phyloP scores from a whole-genome alignment of 2,888 invertebrate genomes.

The Adela reaumurella region DNA sequence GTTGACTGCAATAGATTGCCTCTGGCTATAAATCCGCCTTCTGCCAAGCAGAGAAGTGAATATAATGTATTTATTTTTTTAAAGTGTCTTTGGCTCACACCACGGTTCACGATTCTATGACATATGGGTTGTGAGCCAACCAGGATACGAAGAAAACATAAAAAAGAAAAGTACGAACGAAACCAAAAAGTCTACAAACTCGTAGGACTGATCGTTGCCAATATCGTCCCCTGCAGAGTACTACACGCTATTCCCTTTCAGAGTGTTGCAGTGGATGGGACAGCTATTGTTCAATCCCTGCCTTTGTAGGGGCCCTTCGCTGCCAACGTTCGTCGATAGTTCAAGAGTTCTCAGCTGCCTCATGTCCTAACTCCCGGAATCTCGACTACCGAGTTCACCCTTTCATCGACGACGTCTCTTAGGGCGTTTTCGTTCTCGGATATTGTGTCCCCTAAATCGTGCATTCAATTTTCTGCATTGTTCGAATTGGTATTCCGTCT shows the following conservation, averaged over 20 bases:
- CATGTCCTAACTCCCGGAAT: background rate
- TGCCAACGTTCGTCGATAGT: background rate
- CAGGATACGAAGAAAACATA: too few species aligned
- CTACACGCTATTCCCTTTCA: background rate
- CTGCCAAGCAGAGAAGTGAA: too few species aligned
- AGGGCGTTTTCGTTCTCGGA: background rate
- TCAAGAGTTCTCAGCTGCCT: background rate
- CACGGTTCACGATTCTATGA: too few species aligned
- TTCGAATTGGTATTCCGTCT: background rate
- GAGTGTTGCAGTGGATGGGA: background rate
- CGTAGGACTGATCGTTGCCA: too few species aligned
- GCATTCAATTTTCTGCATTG: background rate
- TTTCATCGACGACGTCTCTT: background rate
- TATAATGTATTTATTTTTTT: too few species aligned
- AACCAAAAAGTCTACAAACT: too few species aligned
- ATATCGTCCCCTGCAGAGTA: too few species aligned
- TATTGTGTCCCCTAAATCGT: background rate
- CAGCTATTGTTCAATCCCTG: background rate
- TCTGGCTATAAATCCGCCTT: too few species aligned
- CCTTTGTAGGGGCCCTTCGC: background rate
- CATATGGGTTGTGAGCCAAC: too few species aligned
- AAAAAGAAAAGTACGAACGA: too few species aligned
- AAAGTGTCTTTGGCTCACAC: too few species aligned
- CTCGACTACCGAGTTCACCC: background rate
- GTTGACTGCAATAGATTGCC: too few species aligned